These are phyloP conservation scores for Drosophila kurseongensis DNA, from an alignment of 1,140 invertebrate genomes.

Conservation along the genomic window DNA sequence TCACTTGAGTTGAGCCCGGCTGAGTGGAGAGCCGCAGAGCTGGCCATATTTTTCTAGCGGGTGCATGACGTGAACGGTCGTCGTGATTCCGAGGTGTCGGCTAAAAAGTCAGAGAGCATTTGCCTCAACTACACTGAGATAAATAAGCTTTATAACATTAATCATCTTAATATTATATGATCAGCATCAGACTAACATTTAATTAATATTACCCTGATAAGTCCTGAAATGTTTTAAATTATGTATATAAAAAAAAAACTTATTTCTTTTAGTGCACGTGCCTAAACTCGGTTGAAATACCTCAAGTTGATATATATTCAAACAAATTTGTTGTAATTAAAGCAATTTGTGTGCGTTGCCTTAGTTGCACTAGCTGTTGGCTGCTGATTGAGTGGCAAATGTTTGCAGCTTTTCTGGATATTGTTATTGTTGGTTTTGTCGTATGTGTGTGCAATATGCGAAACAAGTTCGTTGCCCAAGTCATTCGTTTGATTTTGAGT, in stretches of 20 bases:
- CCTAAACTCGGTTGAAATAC: constrained; percentile 18
- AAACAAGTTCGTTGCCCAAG: constrained; percentile 80
- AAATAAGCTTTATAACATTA: neutral
- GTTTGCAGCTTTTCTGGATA: constrained; percentile 44
- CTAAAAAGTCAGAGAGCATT: constrained; percentile 48
- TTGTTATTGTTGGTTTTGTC: constrained; percentile 25
- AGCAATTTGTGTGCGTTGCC: constrained; percentile 80
- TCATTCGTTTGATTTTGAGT: constrained; percentile 60
- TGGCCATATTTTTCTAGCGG: constrained; percentile 70
- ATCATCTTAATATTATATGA: no score
- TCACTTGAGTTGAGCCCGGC: constrained; percentile 14
- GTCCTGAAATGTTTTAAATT: no score
- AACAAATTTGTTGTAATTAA: constrained; percentile 81
- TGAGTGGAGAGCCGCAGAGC: constrained; percentile 15
- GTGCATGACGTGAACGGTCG: constrained; percentile 67
- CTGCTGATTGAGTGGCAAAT: constrained; percentile 80
- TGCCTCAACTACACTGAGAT: constrained; percentile 14
- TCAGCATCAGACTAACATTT: no score
- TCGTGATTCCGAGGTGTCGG: constrained; percentile 41
- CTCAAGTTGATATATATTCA: constrained; percentile 70
- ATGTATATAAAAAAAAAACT: no score
- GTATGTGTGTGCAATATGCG: constrained; percentile 24
- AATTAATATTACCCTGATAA: no score
- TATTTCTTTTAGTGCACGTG: constrained; percentile 24
- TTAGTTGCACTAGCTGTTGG: constrained; percentile 38